phyloP scores from a whole-genome alignment of 37 sponge, comb jelly and placozoan species.

The Axinella damicornis region DNA sequence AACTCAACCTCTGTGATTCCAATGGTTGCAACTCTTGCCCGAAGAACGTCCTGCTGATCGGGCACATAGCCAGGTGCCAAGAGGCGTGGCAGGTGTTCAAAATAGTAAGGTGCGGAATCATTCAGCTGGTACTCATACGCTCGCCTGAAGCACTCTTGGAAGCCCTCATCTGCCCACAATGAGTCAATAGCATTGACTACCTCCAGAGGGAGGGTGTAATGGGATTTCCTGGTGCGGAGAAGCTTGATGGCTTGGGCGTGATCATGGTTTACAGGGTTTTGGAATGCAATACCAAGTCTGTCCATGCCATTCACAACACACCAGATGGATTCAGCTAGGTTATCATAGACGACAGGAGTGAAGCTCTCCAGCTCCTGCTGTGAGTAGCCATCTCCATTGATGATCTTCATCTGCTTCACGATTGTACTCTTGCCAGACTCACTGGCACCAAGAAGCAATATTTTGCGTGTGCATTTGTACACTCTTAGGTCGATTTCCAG shows the following conservation, averaged over 20 bases:
- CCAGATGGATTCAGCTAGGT: slow-evolving; percentile 76
- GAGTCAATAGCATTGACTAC: slow-evolving; percentile 12
- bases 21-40: slow-evolving; percentile 71
- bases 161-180: slow-evolving; percentile 68
- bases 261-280: slow-evolving; percentile 64
- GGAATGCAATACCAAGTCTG: slow-evolving; percentile 56
- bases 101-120: slow-evolving; percentile 31
- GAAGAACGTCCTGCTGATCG: slow-evolving; percentile 64
- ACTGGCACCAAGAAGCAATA: no score
- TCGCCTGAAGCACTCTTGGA: no score
- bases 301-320: slow-evolving; percentile 79
- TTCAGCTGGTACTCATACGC: no score
- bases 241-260: not conserved
- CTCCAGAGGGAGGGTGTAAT: not conserved
- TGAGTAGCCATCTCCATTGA: no score
- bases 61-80: slow-evolving; percentile 52
- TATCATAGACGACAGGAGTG: no score
- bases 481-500: no score
- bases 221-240: not conserved
- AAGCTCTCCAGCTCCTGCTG: no score
- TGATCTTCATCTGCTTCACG: no score
- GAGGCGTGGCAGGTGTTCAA: slow-evolving; percentile 63
- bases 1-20: slow-evolving; percentile 76
- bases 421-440: no score
- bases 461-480: no score